Conservation (phyloP, 2,113 vertebrate genomes). For the Jaculus jaculus region DNA sequence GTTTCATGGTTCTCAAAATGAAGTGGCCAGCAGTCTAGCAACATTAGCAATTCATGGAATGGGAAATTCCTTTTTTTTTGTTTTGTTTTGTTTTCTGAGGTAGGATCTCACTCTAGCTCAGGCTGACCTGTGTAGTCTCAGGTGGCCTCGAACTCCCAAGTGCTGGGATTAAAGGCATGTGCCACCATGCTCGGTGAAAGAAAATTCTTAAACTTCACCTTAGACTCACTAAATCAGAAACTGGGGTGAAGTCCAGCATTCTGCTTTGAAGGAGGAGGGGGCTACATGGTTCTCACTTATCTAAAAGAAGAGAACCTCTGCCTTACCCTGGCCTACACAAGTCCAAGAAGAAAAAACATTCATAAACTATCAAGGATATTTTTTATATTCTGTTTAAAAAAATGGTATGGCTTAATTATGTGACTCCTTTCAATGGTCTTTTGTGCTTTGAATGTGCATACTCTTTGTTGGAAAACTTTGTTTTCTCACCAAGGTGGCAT, state of each 20-base stretch:
- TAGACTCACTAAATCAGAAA: not conserved
- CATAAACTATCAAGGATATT: not conserved
- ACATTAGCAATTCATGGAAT: not conserved
- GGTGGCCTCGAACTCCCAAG: too few species aligned
- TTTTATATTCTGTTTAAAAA: not conserved
- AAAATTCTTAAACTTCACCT: not conserved
- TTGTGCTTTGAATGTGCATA: not conserved
- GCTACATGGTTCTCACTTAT: not conserved
- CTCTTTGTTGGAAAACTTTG: not conserved
- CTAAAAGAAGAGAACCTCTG: not conserved
- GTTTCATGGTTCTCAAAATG: conserved; percentile 1
- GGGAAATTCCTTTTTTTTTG: too few species aligned
- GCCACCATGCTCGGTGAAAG: not conserved
- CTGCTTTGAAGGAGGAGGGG: not conserved
- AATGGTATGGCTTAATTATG: not conserved
- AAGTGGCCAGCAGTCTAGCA: not conserved
- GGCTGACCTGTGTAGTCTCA: too few species aligned
- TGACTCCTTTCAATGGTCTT: not conserved
- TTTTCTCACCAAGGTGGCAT: not conserved
- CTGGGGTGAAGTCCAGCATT: not conserved
- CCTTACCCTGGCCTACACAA: not conserved
- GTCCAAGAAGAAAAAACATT: not conserved
- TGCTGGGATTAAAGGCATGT: too few species aligned
- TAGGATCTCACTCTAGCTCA: too few species aligned
- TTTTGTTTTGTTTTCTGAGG: too few species aligned